Base-by-base conservation (phyloP, 2,797 vertebrate genomes). In the Danio tinwini region DNA sequence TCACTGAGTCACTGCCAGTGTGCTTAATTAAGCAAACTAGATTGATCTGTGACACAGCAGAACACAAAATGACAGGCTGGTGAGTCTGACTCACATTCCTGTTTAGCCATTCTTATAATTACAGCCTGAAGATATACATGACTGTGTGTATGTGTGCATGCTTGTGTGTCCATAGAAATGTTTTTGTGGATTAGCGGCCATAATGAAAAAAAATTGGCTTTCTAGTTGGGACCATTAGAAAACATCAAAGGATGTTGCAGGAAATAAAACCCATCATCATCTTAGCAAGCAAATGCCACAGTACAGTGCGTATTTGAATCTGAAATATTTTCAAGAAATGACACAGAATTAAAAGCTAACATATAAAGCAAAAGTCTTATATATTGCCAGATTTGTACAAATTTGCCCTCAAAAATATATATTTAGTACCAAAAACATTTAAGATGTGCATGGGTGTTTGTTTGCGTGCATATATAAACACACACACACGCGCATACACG, bases 31-130 rank as follows among this genome's bases (percentile, higher is more conserved):
- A 67, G 53, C 79, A 68, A 13, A 58, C 52, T 40, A 40, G 62
- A 49, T 53, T 72, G 68, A 72, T 79, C 77, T 42, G 65, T 59
- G 76, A 81, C 9, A 44, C 63, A 72, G 56, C 55, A 71, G 67
- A 68, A 70, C 16, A 62, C 58, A 65, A 69, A 17, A 71, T 64
- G 59, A 67, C 53, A 63, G 47, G 13, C 53, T 53, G 45, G 47
- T 11, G 14, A 44, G 45, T 70, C 76, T 69, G 75, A 59, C 11
- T 59, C 29, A 10, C 44, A 1, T 12, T 47, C 42, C 8, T 59
- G 53, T 50, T 69, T n/a, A 67, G 39, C 62, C 63, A 50, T 75
- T 39, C 40, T 62, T 12, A 73, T 58, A 56, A 75, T 76, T 59
- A 49, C 53, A 58, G 53, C 53, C 62, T 45, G 50, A 17, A 65